Base-by-base conservation (phyloP, 1,140 invertebrate species). In the Platyscapa corneri region DNA sequence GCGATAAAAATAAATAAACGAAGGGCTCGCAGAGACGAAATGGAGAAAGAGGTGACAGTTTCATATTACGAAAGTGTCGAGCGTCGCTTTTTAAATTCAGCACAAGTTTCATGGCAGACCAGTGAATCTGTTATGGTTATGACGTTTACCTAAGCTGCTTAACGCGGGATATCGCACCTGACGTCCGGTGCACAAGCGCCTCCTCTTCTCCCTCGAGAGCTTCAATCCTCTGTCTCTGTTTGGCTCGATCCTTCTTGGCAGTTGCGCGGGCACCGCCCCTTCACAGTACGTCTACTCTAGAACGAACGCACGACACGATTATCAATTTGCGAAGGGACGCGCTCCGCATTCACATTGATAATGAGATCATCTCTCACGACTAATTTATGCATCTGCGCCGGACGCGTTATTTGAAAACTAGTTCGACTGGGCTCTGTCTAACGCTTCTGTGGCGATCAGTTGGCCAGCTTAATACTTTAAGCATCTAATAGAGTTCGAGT, bases 351-450 rank as follows among this genome's bases (percentile, higher is more conserved):
- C 49, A 60, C 86, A 79, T 87, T 82, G 80, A 87, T 87, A 84
- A 87, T 82, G 82, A 83, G 70, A n/a, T 49, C 39, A 23, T 53
- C 67, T 67, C 65, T 53, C 83, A 14, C 56, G 10, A 60, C 34
- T 76, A 81, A 83, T 83, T 86, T 86, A 86, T 84, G 56, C 82
- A 76, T 75, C 76, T 86, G 86, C 64, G 64, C 12, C 34, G 42
- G 82, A 86, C 77, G 56, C 60, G 56, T 81, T 67, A 86, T 83
- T 53, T 74, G 20, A 46, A 76, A 72, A 83, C 85, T 76, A 42
- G 23, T 37, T 81, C 3, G 49, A 78, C 18, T 14, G 10, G 49
- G 8, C 7, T 37, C 12, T 10, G 3, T 78, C 7, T 60, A 39
- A 37, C 12, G 37, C 53, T 23, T 49, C 34, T 12, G 49, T 23